These are phyloP conservation scores for Halictus ligatus DNA, from an alignment of 2,888 invertebrate species.

Conservation along the genomic window DNA sequence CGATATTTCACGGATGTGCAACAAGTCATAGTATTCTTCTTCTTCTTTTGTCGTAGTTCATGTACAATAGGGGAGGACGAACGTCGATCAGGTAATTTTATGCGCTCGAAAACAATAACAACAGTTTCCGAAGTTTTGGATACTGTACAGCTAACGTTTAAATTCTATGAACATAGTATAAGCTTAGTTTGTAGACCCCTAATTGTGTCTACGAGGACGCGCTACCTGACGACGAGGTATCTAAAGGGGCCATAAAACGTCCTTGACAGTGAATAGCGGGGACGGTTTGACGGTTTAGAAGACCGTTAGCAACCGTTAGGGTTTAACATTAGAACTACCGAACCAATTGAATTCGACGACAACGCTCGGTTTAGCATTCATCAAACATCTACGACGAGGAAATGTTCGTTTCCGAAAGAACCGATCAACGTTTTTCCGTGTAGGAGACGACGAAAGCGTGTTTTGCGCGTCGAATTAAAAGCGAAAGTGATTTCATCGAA, in stretches of 20 bases:
- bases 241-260: no score
- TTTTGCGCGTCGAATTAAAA: not conserved
- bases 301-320: not conserved
- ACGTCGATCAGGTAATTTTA: conserved; percentile 34
- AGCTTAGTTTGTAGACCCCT: not conserved
- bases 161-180: not conserved
- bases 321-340: no score
- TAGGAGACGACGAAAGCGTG: not conserved
- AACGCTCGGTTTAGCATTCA: conserved; percentile 17
- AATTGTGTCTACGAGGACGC: not conserved
- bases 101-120: conserved; percentile 24
- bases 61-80: conserved; percentile 58
- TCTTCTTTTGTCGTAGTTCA: conserved; percentile 35
- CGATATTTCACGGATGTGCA: conserved; percentile 63
- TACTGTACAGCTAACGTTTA: no score
- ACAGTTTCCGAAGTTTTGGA: not conserved
- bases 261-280: not conserved
- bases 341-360: not conserved
- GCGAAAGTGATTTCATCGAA: not conserved
- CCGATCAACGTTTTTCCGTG: not conserved
- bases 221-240: not conserved
- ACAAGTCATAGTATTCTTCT: conserved; percentile 61
- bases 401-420: not conserved
- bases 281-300: no score
- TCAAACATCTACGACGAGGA: not conserved